Evolutionary conservation across 2,113 vertebrate genomes (phyloP), one percentile per base, ranked within the genome.

Genomic region (Oxygymnocypris stewartii): DNA sequence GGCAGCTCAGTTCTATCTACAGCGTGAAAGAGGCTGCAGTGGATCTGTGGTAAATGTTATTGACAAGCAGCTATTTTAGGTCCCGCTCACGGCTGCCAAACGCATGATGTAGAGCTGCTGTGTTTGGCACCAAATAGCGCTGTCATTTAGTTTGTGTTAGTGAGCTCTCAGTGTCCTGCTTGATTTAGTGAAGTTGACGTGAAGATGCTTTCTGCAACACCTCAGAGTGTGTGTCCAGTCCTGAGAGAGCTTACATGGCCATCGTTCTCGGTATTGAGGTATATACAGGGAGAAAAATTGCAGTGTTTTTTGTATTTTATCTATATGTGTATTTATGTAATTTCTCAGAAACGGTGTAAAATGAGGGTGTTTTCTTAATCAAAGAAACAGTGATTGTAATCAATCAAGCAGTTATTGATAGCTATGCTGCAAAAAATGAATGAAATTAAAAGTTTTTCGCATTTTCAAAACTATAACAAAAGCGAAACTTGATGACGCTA

Each of bases 101-200:
- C 20, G 69, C 44, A 84, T 42, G 31, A 84, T 75, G 54, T 42
- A 84, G 73, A 49, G 49, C 73, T 75, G 67, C 54, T 75, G 67
- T 59, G 47, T 74, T 74, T 59, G 49, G 47, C 82, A 25, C 25
- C 51, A 23, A 25, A 40, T 75, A 37, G 67, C 16, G 20, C 82
- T 69, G 47, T 84, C 54, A 57, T 84, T 74, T 74, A 59, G 18
- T 51, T 74, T 75, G 47, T 74, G n/a, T 74, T 42, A 31, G 31
- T 10, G 77, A 40, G 54, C 54, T 80, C 54, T 61, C 31, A 61
- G 6, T 61, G 54, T 61, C 54, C 54, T 61, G 51, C 57, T 61
- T 80, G 78, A 80, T 80, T 80, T 80, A 80, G 4, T 80, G 54
- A 80, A 80, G 54, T 42, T 80, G 78, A 80, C 78, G 2, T 80